Conservation (phyloP, 2,888 invertebrate genomes). For the Dryobota labecula region DNA sequence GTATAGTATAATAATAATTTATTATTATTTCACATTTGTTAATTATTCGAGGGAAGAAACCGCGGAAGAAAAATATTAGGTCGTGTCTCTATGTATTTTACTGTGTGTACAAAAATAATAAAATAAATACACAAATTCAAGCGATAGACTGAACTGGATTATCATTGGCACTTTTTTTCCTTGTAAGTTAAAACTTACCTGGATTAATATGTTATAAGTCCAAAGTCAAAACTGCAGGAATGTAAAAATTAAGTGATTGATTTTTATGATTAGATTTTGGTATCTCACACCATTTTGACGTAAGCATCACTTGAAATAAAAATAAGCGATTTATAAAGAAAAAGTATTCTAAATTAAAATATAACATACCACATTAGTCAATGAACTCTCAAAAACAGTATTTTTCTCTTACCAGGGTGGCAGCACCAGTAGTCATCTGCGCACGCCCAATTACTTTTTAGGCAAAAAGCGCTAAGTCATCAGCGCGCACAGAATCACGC, state of each 20-base stretch:
- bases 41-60: too few species aligned
- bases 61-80: too few species aligned
- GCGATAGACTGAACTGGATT: not conserved
- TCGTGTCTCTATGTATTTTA: too few species aligned
- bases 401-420: conserved; percentile 49
- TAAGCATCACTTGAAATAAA: not conserved
- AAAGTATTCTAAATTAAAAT: not conserved
- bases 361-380: conserved; percentile 42
- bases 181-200: not conserved
- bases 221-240: not conserved
- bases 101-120: too few species aligned
- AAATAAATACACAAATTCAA: too few species aligned
- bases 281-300: too few species aligned
- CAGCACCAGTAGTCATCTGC: conserved; percentile 52
- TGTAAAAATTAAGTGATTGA: not conserved
- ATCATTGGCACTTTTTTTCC: too few species aligned
- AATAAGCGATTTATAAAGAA: not conserved
- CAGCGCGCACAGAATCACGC: conserved; percentile 63
- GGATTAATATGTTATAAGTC: not conserved
- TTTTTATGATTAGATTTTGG: not conserved
- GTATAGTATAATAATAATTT: too few species aligned
- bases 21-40: too few species aligned
- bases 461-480: conserved; percentile 69
- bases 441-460: conserved; percentile 67
- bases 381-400: conserved; percentile 55